Base-by-base conservation (phyloP, 2,888 invertebrate genomes). In the Patella ulyssiponensis region DNA sequence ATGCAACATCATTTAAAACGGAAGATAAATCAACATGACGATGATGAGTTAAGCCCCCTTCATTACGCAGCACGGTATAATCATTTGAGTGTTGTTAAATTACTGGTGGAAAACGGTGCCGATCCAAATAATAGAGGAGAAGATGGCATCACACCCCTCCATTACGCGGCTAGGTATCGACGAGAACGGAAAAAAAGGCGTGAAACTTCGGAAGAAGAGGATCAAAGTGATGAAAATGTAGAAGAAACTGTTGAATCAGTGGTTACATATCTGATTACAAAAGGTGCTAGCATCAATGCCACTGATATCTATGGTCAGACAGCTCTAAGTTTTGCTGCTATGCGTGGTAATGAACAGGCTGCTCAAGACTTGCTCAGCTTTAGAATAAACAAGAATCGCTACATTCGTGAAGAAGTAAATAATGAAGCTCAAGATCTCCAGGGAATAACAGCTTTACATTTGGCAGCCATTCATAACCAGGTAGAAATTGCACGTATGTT, bases 251-350 rank as follows among this genome's bases (percentile, higher is more conserved):
- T 72, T 27, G 82, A 86, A 58, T 87, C 87, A 77, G 88, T 87
- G 15, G 84, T 90, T n/a, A 74, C 79, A 23, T 90, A 83, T 79
- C 85, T 91, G 27, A 85, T 90, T 51, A 80, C 80, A 23, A 80
- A 83, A 20, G 94, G 94, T 0, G 94, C 94, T 3, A 93, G 94
- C 86, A 93, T 95, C 20, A 94, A 95, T 83, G 93, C 93, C 14
- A 91, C 92, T 54, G 97, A 97, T 88, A 92, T 93, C 44, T 92
- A 92, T 79, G 92, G 91, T 15, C 88, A 90, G 80, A 94, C 95
- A 1, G 96, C 97, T 0, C 93, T 97, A 27, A 97, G 97, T 91
- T 93, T 96, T 83, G 95, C 96, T 73, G 95, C 96, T 79, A 94
- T 95, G 90, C 94, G 94, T 17, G 96, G 96, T 27, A 95, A 95